A percentile compares a stretch with the other conserved stretches of the same genome.
These are phyloP conservation scores for Ericerus pela DNA, from an alignment of 1,140 invertebrate genomes.

Conservation along the genomic window DNA sequence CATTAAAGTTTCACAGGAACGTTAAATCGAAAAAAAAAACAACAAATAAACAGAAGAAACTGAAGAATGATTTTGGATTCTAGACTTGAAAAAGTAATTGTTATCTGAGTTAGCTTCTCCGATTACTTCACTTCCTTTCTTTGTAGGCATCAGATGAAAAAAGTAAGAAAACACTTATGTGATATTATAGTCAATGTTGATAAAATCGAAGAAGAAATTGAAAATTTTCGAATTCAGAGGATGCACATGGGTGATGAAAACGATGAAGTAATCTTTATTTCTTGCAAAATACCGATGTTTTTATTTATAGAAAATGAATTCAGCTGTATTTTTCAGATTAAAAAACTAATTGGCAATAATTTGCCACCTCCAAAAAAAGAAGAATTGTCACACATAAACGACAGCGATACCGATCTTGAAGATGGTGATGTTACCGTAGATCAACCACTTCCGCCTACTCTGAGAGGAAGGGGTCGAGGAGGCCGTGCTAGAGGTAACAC, in stretches of 20 bases:
- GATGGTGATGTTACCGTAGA: not conserved
- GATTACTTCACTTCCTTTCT: constrained; percentile 7
- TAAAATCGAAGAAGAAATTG: constrained; percentile 16
- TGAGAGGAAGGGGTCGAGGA: not conserved
- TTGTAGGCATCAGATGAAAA: constrained; percentile 21
- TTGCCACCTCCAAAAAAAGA: not conserved
- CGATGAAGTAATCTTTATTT: constrained; percentile 15
- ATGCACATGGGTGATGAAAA: constrained; percentile 14
- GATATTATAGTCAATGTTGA: constrained; percentile 16
- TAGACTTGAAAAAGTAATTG: not conserved
- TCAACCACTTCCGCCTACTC: not conserved
- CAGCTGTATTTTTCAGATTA: not conserved
- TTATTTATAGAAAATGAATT: not conserved
- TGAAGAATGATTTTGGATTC: no score
- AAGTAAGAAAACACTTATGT: constrained; percentile 16
- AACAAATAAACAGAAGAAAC: no score
- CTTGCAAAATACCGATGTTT: not conserved
- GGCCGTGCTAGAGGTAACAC: no score
- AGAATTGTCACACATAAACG: not conserved
- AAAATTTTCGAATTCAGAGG: constrained; percentile 1
- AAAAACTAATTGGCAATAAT: not conserved
- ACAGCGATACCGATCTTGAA: not conserved
- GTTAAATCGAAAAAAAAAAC: no score
- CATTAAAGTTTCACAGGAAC: no score
- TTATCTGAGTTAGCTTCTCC: not conserved